Evolutionary conservation across 1,140 invertebrate genomes (phyloP).

Genomic region (Eriosoma lanigerum): DNA sequence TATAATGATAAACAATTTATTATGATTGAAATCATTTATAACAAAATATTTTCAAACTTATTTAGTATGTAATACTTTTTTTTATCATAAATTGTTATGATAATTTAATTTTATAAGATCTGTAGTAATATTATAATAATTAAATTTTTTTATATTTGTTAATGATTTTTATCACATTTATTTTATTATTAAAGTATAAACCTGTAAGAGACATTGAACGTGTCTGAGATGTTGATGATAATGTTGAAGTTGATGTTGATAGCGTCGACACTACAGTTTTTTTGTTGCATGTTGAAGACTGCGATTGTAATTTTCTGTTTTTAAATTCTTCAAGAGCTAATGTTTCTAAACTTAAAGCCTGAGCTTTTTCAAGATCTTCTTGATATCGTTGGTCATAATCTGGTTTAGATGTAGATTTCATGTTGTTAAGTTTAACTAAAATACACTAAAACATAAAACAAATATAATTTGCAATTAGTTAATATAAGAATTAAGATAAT

Average conservation of each 20-base stretch:
- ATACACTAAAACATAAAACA: conserved; percentile 20
- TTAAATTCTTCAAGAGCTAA: conserved; percentile 78
- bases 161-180: not conserved
- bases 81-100: not conserved
- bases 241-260: not conserved
- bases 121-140: not conserved
- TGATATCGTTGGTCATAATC: conserved; percentile 61
- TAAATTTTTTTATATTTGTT: not conserved
- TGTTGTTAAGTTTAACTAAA: conserved; percentile 8
- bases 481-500: too few species aligned
- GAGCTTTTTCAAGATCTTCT: conserved; percentile 81
- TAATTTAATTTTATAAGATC: not conserved
- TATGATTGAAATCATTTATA: too few species aligned
- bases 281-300: not conserved
- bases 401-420: conserved; percentile 39
- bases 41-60: too few species aligned
- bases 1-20: too few species aligned
- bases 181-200: not conserved
- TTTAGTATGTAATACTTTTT: not conserved
- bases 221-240: not conserved
- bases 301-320: conserved; percentile 57
- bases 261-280: not conserved
- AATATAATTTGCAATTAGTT: not conserved
- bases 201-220: conserved; percentile 39
- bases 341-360: conserved; percentile 81